Evolutionary conservation across 1,140 invertebrate genomes (phyloP), one percentile per base, ranked within the genome.

Genomic region (Daktulosphaira vitifoliae): DNA sequence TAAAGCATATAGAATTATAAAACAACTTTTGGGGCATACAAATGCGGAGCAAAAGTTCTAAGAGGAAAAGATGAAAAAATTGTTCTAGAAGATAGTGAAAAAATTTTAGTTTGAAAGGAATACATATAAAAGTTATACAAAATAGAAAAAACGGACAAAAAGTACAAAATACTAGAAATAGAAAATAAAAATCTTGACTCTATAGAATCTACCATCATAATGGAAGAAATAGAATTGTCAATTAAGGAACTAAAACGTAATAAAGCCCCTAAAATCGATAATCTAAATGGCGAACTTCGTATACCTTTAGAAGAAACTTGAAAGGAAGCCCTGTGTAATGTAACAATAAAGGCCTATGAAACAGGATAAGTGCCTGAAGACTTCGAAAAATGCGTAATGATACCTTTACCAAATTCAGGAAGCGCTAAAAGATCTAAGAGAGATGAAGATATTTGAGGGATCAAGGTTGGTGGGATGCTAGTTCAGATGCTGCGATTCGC

Each of bases 261-360:
- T 33, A 33, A 33, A 33, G 68, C 71, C 25, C 54, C 68, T 15
- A 68, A 70, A 52, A 20, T 23, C 7, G 70, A 71, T 66, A 67
- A 66, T 16, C 70, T 71, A 23, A 62, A 46, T 46, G 44, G 44
- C 4, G 18, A 46, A 46, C 15, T 46, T 16, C 18, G n/a, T 15
- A 46, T 18, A 20, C 6, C 9, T 9, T 46, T 46, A 46, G 44
- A 46, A 46, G 44, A 16, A 46, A 46, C 18, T 11, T 15, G 44
- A 46, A 18, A 46, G 44, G 8, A 46, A 18, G 44, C 8, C 3
- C 44, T 46, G 16, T 46, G 29, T 33, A 33, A 11, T 33, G 11
- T 33, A 33, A 33, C 11, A 33, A 33, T 11, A 33, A 33, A 33
- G n/a, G 44, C 44, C 44, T 46, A 46, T 46, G 44, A 46, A 46